Percentiles rank a stretch among this genome's conserved stretches.
Conservation (phyloP, 2,797 vertebrate species). For the Phylloscopus collybita region DNA sequence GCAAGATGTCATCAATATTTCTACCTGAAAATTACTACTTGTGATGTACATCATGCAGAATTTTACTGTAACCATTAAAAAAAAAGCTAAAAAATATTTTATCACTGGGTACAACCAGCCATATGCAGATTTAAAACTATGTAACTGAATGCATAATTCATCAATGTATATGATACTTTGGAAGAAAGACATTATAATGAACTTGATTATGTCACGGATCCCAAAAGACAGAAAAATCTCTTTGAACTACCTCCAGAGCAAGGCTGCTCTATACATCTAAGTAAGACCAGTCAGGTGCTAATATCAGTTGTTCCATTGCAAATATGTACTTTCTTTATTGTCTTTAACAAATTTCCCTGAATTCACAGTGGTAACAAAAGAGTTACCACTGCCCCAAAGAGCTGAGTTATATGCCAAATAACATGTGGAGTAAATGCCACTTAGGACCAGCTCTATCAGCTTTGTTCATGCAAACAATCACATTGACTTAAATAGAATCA, state of each 20-base stretch:
- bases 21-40: constrained; percentile 5
- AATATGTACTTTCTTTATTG: background rate
- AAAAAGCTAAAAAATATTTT: background rate
- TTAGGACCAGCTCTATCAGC: background rate
- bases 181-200: background rate
- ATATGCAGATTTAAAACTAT: background rate
- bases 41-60: background rate
- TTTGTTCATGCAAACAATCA: background rate
- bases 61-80: background rate
- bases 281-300: background rate
- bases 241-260: background rate
- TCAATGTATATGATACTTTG: background rate
- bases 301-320: background rate
- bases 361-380: background rate
- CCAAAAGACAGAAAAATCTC: background rate
- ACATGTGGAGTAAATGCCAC: background rate
- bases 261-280: background rate
- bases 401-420: background rate
- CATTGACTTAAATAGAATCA: constrained; percentile 9
- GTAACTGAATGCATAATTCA: background rate
- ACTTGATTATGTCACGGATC: background rate
- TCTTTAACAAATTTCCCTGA: background rate
- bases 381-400: background rate
- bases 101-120: background rate
- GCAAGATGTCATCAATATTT: constrained; percentile 6